Evolutionary conservation across 2,888 invertebrate species (phyloP).

Genomic region (Rhingia campestris): DNA sequence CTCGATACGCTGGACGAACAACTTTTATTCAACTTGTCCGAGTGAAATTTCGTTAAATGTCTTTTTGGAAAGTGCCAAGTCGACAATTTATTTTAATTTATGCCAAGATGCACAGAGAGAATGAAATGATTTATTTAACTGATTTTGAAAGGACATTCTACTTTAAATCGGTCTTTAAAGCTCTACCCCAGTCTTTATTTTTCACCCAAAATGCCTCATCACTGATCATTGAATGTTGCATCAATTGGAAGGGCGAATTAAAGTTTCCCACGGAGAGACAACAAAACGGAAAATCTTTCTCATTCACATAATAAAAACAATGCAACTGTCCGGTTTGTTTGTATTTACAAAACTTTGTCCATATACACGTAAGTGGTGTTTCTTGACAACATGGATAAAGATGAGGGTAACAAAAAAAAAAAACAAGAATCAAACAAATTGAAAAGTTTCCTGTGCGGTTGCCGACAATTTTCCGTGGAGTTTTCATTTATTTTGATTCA

Average conservation of each 20-base stretch:
- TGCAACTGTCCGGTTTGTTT: constrained; percentile 59
- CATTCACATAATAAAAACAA: constrained; percentile 26
- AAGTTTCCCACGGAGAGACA: constrained; percentile 33
- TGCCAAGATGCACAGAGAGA: constrained; percentile 54
- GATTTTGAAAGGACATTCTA: constrained; percentile 32
- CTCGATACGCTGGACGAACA: constrained; percentile 24
- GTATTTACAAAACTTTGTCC: constrained; percentile 60
- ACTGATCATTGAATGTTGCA: constrained; percentile 57
- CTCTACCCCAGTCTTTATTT: neutral
- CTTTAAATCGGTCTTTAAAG: constrained; percentile 41
- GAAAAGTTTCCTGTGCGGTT: constrained; percentile 71
- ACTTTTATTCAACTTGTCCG: constrained; percentile 49
- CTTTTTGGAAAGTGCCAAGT: constrained; percentile 43
- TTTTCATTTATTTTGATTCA: constrained; percentile 48
- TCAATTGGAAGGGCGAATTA: constrained; percentile 53
- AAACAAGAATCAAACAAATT: constrained; percentile 64
- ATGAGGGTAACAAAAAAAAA: constrained; percentile 30
- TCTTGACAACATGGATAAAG: constrained; percentile 44
- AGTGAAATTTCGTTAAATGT: constrained; percentile 15
- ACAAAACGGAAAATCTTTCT: constrained; percentile 44
- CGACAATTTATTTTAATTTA: constrained; percentile 69
- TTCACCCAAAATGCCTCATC: neutral
- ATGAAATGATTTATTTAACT: constrained; percentile 68
- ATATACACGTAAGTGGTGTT: constrained; percentile 56
- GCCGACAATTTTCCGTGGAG: constrained; percentile 61